Evolutionary conservation across 2,888 invertebrate species (phyloP).

Genomic region (Ectemnius lituratus): DNA sequence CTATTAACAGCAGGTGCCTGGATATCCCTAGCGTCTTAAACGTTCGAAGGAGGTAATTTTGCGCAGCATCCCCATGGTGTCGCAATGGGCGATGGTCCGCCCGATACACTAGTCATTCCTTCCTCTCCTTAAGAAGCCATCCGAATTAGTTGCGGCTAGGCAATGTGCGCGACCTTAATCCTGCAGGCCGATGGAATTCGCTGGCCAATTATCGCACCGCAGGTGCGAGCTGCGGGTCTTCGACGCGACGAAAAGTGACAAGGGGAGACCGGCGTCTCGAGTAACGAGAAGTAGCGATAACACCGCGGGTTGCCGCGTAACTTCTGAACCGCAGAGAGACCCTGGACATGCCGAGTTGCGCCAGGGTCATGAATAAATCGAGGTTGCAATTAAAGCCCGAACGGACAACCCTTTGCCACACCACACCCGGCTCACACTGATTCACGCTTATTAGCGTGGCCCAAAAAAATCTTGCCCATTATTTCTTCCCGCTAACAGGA

Average conservation of each 20-base stretch:
- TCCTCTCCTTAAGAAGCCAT: neutral
- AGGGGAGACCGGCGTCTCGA: slow-evolving; percentile 26
- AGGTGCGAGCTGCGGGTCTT: slow-evolving; percentile 19
- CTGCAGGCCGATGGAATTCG: slow-evolving; percentile 31
- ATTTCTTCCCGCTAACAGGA: no score
- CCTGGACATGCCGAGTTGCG: slow-evolving; percentile 1
- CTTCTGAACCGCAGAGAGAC: slow-evolving; percentile 8
- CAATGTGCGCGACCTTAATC: neutral
- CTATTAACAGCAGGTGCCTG: no score
- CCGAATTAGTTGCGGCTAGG: neutral
- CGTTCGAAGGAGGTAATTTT: neutral
- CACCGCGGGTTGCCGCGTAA: slow-evolving; percentile 40
- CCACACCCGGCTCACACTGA: no score
- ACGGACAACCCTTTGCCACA: no score
- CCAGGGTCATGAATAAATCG: slow-evolving; percentile 24
- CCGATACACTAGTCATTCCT: slow-evolving; percentile 4
- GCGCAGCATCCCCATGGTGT: neutral
- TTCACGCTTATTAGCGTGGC: no score
- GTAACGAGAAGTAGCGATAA: slow-evolving; percentile 36
- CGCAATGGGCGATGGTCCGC: neutral
- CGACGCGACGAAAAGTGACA: slow-evolving; percentile 46
- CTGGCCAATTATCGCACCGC: slow-evolving; percentile 45
- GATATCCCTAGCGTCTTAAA: no score
- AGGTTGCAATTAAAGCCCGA: slow-evolving; percentile 21
- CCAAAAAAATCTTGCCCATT: no score